Evolutionary conservation across 2,888 invertebrate species (phyloP).

Genomic region (Taphrorychus bicolor): DNA sequence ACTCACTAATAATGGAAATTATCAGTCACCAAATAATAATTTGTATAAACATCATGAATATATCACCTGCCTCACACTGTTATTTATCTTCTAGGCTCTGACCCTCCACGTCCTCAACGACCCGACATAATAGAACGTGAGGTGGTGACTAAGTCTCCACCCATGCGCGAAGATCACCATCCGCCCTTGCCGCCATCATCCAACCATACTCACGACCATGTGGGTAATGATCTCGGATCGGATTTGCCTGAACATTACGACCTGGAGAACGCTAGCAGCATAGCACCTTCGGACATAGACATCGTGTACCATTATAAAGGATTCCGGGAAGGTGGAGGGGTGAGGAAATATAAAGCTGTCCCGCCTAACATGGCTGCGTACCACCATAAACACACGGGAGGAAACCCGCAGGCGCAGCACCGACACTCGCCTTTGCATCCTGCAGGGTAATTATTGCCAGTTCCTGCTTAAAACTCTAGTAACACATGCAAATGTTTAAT

Average conservation of each 20-base stretch:
- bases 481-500: too few species aligned
- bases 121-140: constrained; percentile 95
- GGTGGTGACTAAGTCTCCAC: constrained; percentile 83
- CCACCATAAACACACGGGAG: constrained; percentile 77
- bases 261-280: constrained; percentile 95
- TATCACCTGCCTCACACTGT: too few species aligned
- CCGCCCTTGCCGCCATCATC: constrained; percentile 80
- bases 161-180: constrained; percentile 79
- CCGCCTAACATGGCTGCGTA: constrained; percentile 82
- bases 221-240: constrained; percentile 76
- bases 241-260: constrained; percentile 94
- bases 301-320: constrained; percentile 95
- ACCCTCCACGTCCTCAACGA: constrained; percentile 80
- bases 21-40: too few species aligned
- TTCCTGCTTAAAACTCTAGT: too few species aligned
- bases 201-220: constrained; percentile 76
- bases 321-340: constrained; percentile 38
- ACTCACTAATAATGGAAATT: too few species aligned
- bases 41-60: too few species aligned
- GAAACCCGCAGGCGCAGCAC: constrained; percentile 72
- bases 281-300: constrained; percentile 97
- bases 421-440: constrained; percentile 82
- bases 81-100: too few species aligned
- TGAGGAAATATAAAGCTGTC: constrained; percentile 84
- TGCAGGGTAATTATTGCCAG: constrained; percentile 64